Conservation (phyloP, 2,797 vertebrate genomes). For the Choloepus didactylus region DNA sequence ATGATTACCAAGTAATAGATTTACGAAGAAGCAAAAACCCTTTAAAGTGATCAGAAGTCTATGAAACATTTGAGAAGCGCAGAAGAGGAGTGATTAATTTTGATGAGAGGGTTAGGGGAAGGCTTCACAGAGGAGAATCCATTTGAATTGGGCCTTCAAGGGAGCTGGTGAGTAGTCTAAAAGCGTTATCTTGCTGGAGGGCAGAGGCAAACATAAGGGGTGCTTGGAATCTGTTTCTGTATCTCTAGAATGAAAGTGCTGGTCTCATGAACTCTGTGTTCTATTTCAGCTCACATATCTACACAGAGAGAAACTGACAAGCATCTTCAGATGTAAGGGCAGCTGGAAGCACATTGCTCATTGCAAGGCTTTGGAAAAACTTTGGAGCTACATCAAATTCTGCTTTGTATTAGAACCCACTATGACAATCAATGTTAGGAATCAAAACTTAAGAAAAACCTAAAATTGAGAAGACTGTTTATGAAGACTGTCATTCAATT, state of each 20-base stretch:
- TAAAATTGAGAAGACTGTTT: background rate
- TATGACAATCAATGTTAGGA: background rate
- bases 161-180: rapidly evolving
- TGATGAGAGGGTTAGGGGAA: background rate
- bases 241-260: background rate
- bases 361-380: background rate
- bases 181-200: background rate
- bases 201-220: too few species aligned
- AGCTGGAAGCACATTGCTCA: background rate
- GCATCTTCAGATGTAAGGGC: background rate
- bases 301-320: background rate
- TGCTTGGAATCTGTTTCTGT: rapidly evolving
- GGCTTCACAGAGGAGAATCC: background rate
- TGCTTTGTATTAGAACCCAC: background rate
- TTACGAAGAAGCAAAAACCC: background rate
- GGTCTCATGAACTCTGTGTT: background rate
- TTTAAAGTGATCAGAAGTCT: rapidly evolving
- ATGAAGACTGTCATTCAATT: rapidly evolving
- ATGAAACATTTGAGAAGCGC: background rate
- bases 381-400: background rate
- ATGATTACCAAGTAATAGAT: rapidly evolving
- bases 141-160: background rate
- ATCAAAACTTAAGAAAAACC: background rate
- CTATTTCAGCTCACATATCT: background rate
- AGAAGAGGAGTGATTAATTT: too few species aligned